Evolutionary conservation across 2,888 invertebrate species (phyloP).

Genomic region (Mythimna ferrago): DNA sequence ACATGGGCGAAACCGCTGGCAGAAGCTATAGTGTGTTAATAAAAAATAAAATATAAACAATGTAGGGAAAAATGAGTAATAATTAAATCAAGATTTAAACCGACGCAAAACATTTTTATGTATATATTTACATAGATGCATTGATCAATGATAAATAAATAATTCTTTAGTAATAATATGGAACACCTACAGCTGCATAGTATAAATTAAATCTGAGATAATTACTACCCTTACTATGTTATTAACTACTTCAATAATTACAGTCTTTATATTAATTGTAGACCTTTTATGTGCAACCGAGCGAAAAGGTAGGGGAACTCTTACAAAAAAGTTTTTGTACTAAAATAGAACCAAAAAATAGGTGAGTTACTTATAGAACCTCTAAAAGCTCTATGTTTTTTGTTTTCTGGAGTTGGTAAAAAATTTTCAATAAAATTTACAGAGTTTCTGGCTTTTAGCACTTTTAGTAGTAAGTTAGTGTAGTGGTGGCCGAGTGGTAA

Average conservation of each 20-base stretch:
- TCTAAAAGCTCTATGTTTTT: too few relatives aligned
- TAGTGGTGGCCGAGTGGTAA: too few relatives aligned
- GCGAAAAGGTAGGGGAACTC: slow-evolving; percentile 34
- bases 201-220: slow-evolving; percentile 56
- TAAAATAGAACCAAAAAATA: not conserved
- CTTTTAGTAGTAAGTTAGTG: not conserved
- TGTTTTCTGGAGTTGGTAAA: not conserved
- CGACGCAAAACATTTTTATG: not conserved
- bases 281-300: slow-evolving; percentile 44
- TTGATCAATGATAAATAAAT: not conserved
- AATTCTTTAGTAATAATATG: not conserved
- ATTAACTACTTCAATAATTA: slow-evolving; percentile 55
- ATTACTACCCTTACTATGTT: slow-evolving; percentile 39
- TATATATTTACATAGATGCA: not conserved
- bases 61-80: not conserved
- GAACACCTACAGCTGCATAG: slow-evolving; percentile 40
- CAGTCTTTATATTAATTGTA: slow-evolving; percentile 52
- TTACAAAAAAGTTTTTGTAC: slow-evolving; percentile 16
- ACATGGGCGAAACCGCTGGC: too few relatives aligned
- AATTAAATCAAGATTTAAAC: not conserved
- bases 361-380: not conserved
- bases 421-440: not conserved
- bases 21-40: too few relatives aligned
- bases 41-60: too few relatives aligned
- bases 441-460: not conserved